Conservation (phyloP, 2,113 vertebrate genomes). For the Tauraco erythrolophus region DNA sequence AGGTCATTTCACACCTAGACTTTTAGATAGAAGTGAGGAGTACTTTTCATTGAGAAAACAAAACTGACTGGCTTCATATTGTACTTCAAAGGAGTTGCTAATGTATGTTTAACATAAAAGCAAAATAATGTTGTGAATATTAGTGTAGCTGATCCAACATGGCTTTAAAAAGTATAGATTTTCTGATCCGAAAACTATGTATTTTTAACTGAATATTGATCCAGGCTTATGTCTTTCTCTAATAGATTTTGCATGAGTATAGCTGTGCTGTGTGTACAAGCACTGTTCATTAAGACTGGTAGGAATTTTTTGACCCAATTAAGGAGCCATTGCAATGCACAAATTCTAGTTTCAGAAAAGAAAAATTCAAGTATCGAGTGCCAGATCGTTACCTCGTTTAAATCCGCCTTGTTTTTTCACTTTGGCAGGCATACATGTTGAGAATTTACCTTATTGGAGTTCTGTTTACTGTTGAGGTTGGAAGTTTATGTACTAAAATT, state of each 20-base stretch:
- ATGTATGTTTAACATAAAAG: background rate
- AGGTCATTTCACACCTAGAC: background rate
- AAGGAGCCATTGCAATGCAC: background rate
- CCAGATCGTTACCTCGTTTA: background rate
- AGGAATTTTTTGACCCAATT: background rate
- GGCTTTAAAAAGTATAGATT: background rate
- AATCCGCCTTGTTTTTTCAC: background rate
- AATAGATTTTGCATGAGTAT: background rate
- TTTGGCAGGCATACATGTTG: background rate
- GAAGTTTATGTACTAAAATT: background rate
- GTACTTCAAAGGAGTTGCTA: background rate
- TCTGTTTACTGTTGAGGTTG: background rate
- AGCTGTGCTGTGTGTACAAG: background rate
- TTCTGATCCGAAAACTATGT: background rate
- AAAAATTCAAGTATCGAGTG: background rate
- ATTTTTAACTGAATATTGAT: background rate
- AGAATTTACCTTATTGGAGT: background rate
- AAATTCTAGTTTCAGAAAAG: background rate
- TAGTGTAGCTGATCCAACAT: background rate
- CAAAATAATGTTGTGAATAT: background rate
- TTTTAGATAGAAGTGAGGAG: background rate
- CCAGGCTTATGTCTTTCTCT: background rate
- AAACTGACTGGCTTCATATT: background rate
- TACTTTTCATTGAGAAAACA: background rate
- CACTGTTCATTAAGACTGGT: background rate